phyloP scores from a whole-genome alignment of 2,888 invertebrate genomes.

The Disparrhopalites patrizii region DNA sequence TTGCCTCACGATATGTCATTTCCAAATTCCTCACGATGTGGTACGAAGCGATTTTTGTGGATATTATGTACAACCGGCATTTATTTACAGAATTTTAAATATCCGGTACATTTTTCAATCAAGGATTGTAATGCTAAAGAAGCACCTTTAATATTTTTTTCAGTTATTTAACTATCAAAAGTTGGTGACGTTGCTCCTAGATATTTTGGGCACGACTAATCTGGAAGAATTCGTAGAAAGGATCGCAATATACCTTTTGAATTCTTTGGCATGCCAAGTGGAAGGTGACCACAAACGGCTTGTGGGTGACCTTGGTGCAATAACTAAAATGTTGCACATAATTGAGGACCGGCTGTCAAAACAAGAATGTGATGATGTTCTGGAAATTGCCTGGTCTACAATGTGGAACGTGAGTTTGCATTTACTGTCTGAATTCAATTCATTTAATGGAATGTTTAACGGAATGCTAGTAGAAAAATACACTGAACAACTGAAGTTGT shows the following conservation, averaged over 20 bases:
- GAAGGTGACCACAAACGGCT: constrained; percentile 88
- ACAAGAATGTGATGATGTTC: constrained; percentile 83
- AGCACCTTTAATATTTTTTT: constrained; percentile 45
- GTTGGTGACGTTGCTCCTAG: constrained; percentile 74
- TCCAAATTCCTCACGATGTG: constrained; percentile 88
- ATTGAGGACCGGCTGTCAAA: constrained; percentile 75
- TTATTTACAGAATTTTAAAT: too few relatives aligned
- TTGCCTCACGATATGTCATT: constrained; percentile 89
- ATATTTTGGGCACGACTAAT: constrained; percentile 74
- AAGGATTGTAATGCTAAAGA: too few relatives aligned
- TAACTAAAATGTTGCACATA: constrained; percentile 80
- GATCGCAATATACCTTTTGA: constrained; percentile 89
- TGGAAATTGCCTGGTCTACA: constrained; percentile 98
- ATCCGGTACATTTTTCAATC: too few relatives aligned
- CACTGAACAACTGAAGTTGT: not conserved
- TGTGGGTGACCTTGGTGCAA: constrained; percentile 84
- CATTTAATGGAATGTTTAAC: too few relatives aligned
- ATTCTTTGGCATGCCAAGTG: constrained; percentile 94
- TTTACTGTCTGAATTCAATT: too few relatives aligned
- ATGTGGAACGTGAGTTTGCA: constrained; percentile 79
- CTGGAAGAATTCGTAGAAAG: constrained; percentile 90
- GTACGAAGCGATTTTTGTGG: too few relatives aligned
- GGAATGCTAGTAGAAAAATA: too few relatives aligned
- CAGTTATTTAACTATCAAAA: constrained; percentile 87
- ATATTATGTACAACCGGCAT: too few relatives aligned